phyloP scores from a whole-genome alignment of 2,113 vertebrate species.

The Rutilus rutilus region DNA sequence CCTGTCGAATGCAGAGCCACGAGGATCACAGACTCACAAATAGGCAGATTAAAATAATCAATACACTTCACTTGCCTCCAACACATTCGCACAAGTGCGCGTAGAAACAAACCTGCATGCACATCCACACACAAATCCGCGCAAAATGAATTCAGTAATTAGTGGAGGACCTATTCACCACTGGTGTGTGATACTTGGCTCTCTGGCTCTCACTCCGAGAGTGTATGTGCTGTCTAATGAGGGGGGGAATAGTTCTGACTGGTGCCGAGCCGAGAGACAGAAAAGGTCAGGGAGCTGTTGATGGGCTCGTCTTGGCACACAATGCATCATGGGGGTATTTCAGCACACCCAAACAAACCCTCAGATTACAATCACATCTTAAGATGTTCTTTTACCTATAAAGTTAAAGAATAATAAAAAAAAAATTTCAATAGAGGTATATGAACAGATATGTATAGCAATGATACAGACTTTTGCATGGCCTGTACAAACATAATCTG shows the following conservation, averaged over 20 bases:
- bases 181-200: conserved; percentile 72
- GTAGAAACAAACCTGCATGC: conserved; percentile 34
- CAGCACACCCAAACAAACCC: conserved; percentile 47
- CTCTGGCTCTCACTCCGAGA: conserved; percentile 61
- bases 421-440: not conserved
- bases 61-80: conserved; percentile 80
- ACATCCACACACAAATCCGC: conserved; percentile 49
- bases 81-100: conserved; percentile 61
- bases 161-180: conserved; percentile 75
- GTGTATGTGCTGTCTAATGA: conserved; percentile 69
- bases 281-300: conserved; percentile 76
- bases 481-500: too few relatives aligned
- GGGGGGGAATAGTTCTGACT: conserved; percentile 74
- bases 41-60: conserved; percentile 86
- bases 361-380: not conserved
- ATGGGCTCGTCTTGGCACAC: conserved; percentile 50
- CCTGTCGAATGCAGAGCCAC: conserved; percentile 79
- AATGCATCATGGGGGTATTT: conserved; percentile 52
- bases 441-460: not conserved
- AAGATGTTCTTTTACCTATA: not conserved
- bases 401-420: not conserved
- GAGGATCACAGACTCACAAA: conserved; percentile 86
- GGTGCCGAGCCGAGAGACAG: conserved; percentile 67
- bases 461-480: too few relatives aligned
- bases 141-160: conserved; percentile 70